Evolutionary conservation across 53 echinoderm and acorn worm species (phyloP).

Genomic region (Luidia sarsii): DNA sequence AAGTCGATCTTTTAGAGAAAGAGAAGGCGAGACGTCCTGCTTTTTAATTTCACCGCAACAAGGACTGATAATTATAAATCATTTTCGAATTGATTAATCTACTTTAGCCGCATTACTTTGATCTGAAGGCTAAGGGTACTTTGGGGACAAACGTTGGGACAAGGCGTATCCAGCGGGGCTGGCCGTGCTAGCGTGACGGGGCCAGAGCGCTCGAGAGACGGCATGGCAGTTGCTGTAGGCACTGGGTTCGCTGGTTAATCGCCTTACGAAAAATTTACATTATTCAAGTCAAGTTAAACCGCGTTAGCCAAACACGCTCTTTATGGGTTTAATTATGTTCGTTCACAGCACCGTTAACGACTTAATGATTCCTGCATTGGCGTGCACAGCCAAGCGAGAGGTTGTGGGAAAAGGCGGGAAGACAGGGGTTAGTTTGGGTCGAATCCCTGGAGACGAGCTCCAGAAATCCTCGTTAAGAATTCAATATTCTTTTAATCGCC

Average conservation of each 20-base stretch:
- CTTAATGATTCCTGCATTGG: conserved; percentile 5
- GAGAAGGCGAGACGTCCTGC: background rate
- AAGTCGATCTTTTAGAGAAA: too few species aligned
- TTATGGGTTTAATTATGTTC: conserved; percentile 61
- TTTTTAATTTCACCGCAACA: conserved; percentile 1
- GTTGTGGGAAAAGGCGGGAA: too few species aligned
- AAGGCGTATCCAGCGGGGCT: conserved; percentile 5
- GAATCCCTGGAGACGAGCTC: too few species aligned
- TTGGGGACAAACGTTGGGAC: background rate
- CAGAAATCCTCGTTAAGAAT: too few species aligned
- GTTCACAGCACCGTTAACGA: conserved; percentile 31
- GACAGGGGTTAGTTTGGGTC: too few species aligned
- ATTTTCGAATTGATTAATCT: conserved; percentile 32
- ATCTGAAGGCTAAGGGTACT: conserved; percentile 7
- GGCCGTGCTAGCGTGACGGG: conserved; percentile 25
- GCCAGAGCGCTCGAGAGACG: conserved; percentile 5
- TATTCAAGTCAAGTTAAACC: conserved; percentile 58
- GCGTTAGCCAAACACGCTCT: conserved; percentile 42
- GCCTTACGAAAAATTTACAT: conserved; percentile 55
- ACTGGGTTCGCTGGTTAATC: conserved; percentile 15
- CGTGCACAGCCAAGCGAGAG: too few species aligned
- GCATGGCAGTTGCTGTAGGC: background rate
- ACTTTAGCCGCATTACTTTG: conserved; percentile 20
- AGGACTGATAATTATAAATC: background rate
- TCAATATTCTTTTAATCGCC: too few species aligned